These are phyloP conservation scores for Noctua fimbriata DNA, from an alignment of 2,888 invertebrate genomes.

Conservation along the genomic window DNA sequence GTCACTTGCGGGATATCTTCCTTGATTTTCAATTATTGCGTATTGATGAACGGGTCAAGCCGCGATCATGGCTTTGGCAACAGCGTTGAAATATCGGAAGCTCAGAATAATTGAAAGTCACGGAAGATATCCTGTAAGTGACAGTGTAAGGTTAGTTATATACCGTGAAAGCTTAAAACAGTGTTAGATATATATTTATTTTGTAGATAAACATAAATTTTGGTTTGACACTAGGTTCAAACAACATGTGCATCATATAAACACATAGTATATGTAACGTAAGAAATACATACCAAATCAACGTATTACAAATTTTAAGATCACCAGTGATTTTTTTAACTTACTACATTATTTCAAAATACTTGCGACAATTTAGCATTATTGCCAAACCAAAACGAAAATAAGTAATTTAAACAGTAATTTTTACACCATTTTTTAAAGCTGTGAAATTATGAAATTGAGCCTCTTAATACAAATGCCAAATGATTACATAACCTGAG, in stretches of 20 bases:
- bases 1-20: no score
- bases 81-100: no score
- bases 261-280: not conserved
- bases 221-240: not conserved
- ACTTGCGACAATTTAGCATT: no score
- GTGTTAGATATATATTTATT: not conserved
- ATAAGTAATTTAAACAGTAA: not conserved
- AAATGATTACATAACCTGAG: not conserved
- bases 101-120: no score
- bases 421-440: not conserved
- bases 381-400: slow-evolving; percentile 11
- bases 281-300: not conserved
- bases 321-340: not conserved
- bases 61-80: no score
- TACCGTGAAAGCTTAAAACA: no score
- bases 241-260: no score
- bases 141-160: no score
- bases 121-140: no score
- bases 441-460: not conserved
- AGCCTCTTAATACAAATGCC: slow-evolving; percentile 38
- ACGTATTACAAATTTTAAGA: not conserved
- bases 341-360: not conserved
- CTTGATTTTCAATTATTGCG: no score
- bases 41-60: no score
- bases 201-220: not conserved